A percentile compares a stretch with the other conserved stretches of the same genome.
Conservation (phyloP, 2,113 vertebrate genomes). For the Sporophila hypoxantha region DNA sequence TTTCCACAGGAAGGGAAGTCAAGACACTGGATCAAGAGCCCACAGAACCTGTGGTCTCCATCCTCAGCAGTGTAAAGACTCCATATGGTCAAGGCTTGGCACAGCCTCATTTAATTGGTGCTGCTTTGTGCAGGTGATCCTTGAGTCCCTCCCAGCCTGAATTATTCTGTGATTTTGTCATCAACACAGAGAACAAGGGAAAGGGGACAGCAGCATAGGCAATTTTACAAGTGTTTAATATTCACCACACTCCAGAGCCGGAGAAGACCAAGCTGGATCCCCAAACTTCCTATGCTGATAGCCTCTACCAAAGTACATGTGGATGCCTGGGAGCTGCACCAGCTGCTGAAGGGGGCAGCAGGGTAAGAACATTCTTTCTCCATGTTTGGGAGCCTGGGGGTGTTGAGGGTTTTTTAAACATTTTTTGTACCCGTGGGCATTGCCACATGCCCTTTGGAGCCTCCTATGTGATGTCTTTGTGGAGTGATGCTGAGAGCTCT, state of each 20-base stretch:
- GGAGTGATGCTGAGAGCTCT: neutral
- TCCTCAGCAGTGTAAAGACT: neutral
- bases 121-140: neutral
- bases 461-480: neutral
- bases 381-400: neutral
- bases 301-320: neutral
- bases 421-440: fast-evolving
- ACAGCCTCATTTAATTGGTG: neutral
- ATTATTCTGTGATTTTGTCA: neutral
- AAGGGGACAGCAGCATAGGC: neutral
- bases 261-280: neutral
- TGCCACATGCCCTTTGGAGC: fast-evolving
- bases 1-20: neutral
- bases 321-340: neutral
- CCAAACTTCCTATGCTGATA: neutral
- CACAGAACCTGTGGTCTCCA: neutral
- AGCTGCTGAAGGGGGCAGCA: neutral
- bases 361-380: neutral
- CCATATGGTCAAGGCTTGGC: neutral
- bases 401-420: neutral
- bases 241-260: neutral
- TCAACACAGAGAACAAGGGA: neutral
- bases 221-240: neutral
- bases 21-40: neutral
- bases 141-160: neutral